A percentile compares a stretch with the other conserved stretches of the same genome.
Conservation (phyloP, 2,113 vertebrate species). For the Clarias macrocephalus region DNA sequence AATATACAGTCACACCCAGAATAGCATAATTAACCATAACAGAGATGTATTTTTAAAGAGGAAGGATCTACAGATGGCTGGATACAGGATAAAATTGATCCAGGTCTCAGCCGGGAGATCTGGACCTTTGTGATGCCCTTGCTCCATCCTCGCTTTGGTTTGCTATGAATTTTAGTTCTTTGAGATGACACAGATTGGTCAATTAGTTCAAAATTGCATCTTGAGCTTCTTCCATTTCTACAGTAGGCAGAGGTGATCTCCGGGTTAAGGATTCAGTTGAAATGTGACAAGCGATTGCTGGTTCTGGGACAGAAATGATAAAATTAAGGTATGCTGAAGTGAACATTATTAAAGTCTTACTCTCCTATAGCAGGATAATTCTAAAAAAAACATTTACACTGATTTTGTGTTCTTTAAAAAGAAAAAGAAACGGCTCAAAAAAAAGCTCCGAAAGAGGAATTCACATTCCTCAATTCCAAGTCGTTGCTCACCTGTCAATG, state of each 20-base stretch:
- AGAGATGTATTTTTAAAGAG: slow-evolving; percentile 52
- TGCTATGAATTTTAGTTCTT: slow-evolving; percentile 61
- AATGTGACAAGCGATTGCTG: slow-evolving; percentile 70
- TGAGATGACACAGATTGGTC: slow-evolving; percentile 52
- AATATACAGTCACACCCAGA: slow-evolving; percentile 61
- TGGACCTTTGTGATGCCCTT: slow-evolving; percentile 60
- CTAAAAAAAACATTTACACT: background rate
- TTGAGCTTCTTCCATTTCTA: slow-evolving; percentile 57
- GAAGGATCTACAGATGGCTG: slow-evolving; percentile 48
- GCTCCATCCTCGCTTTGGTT: slow-evolving; percentile 49
- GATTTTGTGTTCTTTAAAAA: background rate
- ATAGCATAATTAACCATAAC: slow-evolving; percentile 55
- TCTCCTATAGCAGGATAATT: background rate
- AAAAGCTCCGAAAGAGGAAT: background rate
- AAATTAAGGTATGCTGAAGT: background rate
- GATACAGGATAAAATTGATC: slow-evolving; percentile 38
- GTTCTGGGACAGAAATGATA: slow-evolving; percentile 63
- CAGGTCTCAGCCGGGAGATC: slow-evolving; percentile 59
- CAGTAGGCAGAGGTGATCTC: slow-evolving; percentile 25
- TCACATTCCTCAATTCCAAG: background rate
- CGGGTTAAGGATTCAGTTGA: slow-evolving; percentile 61
- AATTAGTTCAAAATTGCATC: slow-evolving; percentile 45
- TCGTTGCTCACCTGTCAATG: background rate
- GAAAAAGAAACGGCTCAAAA: background rate
- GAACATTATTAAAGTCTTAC: background rate